phyloP scores from a whole-genome alignment of 2,113 vertebrate species.

The Mystacornis crossleyi region DNA sequence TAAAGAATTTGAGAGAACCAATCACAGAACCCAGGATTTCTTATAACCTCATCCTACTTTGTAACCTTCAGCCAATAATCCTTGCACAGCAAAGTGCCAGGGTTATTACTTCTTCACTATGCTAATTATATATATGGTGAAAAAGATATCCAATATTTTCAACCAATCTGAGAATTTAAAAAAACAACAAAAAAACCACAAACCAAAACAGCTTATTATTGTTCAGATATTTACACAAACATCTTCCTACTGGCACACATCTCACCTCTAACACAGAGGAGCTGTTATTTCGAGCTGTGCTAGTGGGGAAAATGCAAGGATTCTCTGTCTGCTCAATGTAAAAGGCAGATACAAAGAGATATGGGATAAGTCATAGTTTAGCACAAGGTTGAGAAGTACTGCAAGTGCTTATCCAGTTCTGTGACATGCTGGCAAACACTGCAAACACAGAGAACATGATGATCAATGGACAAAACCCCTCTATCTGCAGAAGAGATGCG shows the following conservation, averaged over 20 bases:
- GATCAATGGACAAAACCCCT: not conserved
- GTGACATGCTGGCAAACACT: not conserved
- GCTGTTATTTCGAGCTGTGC: not conserved
- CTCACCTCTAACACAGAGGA: not conserved
- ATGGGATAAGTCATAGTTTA: not conserved
- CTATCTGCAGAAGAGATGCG: not conserved
- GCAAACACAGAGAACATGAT: not conserved
- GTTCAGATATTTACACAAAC: not conserved
- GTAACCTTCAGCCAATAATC: not conserved
- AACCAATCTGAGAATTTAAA: not conserved
- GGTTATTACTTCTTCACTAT: not conserved
- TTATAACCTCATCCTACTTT: not conserved
- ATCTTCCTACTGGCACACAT: accelerated
- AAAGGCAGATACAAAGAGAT: not conserved
- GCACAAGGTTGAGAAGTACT: not conserved
- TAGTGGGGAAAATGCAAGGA: not conserved
- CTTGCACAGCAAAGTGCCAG: not conserved
- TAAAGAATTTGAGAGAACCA: not conserved
- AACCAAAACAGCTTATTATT: not conserved
- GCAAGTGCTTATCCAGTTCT: not conserved
- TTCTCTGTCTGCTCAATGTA: not conserved
- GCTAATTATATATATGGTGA: not conserved
- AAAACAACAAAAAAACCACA: not conserved
- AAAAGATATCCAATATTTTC: not conserved
- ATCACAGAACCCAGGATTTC: not conserved